Conservation (phyloP, 2,113 vertebrate genomes). For the Phaetusa simplex region DNA sequence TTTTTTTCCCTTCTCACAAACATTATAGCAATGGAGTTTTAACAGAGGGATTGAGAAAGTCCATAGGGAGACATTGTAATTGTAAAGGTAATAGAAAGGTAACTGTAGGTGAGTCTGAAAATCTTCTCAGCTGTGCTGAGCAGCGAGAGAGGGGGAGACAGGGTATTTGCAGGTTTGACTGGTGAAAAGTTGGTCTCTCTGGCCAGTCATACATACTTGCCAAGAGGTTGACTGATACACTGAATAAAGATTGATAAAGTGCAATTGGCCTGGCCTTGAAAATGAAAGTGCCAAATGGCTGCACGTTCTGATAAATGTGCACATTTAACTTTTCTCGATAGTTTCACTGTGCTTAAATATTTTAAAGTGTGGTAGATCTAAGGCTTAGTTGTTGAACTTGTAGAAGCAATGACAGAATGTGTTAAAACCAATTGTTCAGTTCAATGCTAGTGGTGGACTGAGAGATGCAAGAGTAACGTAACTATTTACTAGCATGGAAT, state of each 20-base stretch:
- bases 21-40: neutral
- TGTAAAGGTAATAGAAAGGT: neutral
- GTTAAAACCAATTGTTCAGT: neutral
- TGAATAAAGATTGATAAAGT: neutral
- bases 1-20: neutral
- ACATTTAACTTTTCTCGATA: neutral
- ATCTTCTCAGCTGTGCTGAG: neutral
- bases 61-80: neutral
- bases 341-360: neutral
- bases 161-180: neutral
- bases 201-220: neutral
- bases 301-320: neutral
- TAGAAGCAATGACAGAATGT: neutral
- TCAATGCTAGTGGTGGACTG: neutral
- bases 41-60: neutral
- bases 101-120: neutral
- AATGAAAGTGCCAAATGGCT: neutral
- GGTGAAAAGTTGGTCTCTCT: neutral
- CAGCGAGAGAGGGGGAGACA: neutral
- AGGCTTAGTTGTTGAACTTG: neutral
- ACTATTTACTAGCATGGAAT: neutral
- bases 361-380: neutral
- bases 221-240: neutral
- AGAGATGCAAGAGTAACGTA: neutral
- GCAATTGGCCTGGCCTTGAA: neutral